Evolutionary conservation across 2,888 invertebrate genomes (phyloP).

Genomic region (Hydriomena furcata): DNA sequence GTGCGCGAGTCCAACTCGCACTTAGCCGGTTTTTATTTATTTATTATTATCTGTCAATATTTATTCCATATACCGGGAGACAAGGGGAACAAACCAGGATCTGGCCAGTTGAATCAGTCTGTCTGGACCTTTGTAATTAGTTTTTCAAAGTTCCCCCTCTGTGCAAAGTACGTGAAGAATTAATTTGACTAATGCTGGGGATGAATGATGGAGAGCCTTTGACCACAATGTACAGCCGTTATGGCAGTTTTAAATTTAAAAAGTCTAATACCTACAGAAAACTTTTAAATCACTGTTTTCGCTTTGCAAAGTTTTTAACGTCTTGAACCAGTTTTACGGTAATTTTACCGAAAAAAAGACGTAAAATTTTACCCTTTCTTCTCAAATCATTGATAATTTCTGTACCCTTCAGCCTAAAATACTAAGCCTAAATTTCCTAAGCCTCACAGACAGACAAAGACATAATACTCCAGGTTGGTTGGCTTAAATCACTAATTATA

Average conservation of each 20-base stretch:
- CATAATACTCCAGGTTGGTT: too few species aligned
- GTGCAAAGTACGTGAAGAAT: conserved; percentile 17
- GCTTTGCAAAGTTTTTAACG: too few species aligned
- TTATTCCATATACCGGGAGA: conserved; percentile 1
- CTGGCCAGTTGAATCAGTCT: conserved; percentile 38
- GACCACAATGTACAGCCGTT: background rate
- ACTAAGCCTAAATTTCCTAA: conserved; percentile 11
- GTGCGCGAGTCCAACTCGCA: too few species aligned
- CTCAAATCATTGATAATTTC: background rate
- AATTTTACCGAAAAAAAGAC: too few species aligned
- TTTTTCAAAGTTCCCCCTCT: conserved; percentile 34
- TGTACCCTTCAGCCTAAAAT: conserved; percentile 1
- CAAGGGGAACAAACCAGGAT: conserved; percentile 29
- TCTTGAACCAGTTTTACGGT: too few species aligned
- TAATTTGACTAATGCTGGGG: conserved; percentile 26
- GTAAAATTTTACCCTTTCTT: conserved; percentile 3
- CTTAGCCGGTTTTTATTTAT: too few species aligned
- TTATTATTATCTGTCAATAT: too few species aligned
- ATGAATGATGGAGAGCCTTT: conserved; percentile 6
- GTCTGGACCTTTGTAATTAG: conserved; percentile 45
- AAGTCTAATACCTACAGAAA: too few species aligned
- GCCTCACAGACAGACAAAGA: too few species aligned
- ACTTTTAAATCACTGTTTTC: background rate
- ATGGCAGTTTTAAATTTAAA: too few species aligned
- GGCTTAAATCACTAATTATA: too few species aligned